These are phyloP conservation scores for Cheilinus undulatus DNA, from an alignment of 2,113 vertebrate species.

Conservation along the genomic window DNA sequence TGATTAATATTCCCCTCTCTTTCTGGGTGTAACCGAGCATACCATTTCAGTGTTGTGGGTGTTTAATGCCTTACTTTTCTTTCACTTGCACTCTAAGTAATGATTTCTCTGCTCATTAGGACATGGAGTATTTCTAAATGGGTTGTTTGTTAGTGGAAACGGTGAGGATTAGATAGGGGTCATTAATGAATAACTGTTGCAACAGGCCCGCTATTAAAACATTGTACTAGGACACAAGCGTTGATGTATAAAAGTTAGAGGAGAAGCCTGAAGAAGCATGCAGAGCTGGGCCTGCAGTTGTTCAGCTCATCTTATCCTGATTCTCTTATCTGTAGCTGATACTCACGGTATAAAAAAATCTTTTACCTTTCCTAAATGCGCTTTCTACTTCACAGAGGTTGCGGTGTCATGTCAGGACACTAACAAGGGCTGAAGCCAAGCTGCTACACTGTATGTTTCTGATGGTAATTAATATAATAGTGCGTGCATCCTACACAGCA, in stretches of 20 bases:
- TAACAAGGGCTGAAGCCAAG: slow-evolving; percentile 16
- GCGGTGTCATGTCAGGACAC: slow-evolving; percentile 33
- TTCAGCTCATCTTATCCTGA: slow-evolving; percentile 47
- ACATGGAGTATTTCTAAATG: not conserved
- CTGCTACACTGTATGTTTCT: too few relatives aligned
- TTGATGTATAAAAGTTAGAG: slow-evolving; percentile 1
- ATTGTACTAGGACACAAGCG: not conserved
- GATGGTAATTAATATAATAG: too few relatives aligned
- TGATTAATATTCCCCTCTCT: slow-evolving; percentile 50
- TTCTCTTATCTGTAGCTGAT: too few relatives aligned
- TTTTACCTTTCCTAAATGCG: slow-evolving; percentile 1
- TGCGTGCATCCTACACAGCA: too few relatives aligned
- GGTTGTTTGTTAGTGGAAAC: not conserved
- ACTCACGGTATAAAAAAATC: too few relatives aligned
- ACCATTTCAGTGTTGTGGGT: slow-evolving; percentile 27
- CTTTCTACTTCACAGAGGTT: slow-evolving; percentile 25
- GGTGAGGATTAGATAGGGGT: not conserved
- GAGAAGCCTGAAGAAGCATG: slow-evolving; percentile 14
- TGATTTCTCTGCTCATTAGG: not conserved
- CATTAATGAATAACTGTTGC: not conserved
- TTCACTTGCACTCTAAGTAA: not conserved
- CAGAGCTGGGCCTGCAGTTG: slow-evolving; percentile 15
- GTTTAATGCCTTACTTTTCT: slow-evolving; percentile 7
- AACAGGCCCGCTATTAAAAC: too few relatives aligned
- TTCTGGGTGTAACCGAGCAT: slow-evolving; percentile 55